phyloP scores from a whole-genome alignment of 2,113 vertebrate species.

The Anoplopoma fimbria region DNA sequence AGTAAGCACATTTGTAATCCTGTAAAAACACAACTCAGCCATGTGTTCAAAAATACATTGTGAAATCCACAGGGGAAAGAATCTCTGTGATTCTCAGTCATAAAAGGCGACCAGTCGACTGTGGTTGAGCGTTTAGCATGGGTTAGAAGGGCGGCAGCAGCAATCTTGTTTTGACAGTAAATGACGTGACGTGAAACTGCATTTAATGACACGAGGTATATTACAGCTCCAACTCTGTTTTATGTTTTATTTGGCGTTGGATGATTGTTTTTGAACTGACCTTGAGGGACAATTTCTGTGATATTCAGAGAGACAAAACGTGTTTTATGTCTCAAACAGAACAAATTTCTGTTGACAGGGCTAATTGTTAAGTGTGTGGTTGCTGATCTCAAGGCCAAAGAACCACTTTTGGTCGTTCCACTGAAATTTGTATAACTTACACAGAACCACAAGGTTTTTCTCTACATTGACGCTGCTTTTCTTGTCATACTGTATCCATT shows the following conservation, averaged over 20 bases:
- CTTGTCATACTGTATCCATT: constrained; percentile 75
- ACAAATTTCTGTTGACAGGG: constrained; percentile 83
- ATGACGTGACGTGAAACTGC: constrained; percentile 71
- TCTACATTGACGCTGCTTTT: constrained; percentile 55
- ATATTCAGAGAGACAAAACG: constrained; percentile 77
- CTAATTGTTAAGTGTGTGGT: constrained; percentile 84
- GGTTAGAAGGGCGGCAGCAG: constrained; percentile 61
- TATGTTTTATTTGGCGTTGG: constrained; percentile 75
- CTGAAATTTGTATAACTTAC: constrained; percentile 71
- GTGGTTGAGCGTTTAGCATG: constrained; percentile 68
- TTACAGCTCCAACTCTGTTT: constrained; percentile 73
- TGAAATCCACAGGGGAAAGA: constrained; percentile 57
- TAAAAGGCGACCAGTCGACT: constrained; percentile 69
- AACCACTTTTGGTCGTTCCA: constrained; percentile 77
- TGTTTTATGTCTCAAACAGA: constrained; percentile 72
- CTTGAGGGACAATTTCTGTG: constrained; percentile 67
- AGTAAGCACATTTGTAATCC: constrained; percentile 80
- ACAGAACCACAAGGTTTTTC: constrained; percentile 63
- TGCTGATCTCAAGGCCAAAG: constrained; percentile 77
- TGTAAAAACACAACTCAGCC: constrained; percentile 81
- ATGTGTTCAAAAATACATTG: constrained; percentile 68
- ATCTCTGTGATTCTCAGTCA: constrained; percentile 55
- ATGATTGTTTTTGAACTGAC: constrained; percentile 73
- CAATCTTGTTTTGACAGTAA: constrained; percentile 72
- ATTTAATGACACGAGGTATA: constrained; percentile 67